phyloP scores from a whole-genome alignment of 2,888 invertebrate genomes.

The Mesoligia furuncula region DNA sequence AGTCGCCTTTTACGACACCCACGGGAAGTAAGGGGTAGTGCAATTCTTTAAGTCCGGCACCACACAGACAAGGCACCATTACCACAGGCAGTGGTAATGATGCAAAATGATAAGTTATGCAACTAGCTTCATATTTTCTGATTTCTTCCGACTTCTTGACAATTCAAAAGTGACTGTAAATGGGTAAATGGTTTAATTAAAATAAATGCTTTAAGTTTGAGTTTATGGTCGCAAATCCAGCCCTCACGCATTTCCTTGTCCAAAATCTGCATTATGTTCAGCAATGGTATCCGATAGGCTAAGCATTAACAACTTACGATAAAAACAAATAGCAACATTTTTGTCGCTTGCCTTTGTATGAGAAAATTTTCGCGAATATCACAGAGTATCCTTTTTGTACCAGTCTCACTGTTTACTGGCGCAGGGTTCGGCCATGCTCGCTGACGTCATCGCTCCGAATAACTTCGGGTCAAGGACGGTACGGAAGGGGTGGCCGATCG shows the following conservation, averaged over 20 bases:
- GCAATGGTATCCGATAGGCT: not conserved
- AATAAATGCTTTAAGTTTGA: no score
- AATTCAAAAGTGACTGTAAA: no score
- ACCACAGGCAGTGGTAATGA: no score
- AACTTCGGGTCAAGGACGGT: constrained; percentile 67
- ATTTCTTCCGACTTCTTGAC: no score
- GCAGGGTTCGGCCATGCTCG: constrained; percentile 52
- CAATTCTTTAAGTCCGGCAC: no score
- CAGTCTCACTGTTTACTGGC: constrained; percentile 28
- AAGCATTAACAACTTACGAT: no score
- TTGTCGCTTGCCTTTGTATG: not conserved
- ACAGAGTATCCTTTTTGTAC: constrained; percentile 32
- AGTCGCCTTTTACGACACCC: no score
- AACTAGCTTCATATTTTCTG: no score
- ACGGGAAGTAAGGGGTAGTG: no score
- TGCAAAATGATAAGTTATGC: no score
- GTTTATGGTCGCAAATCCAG: not conserved
- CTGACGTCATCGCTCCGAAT: constrained; percentile 68
- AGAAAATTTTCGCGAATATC: not conserved
- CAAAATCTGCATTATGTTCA: not conserved
- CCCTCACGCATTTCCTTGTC: not conserved
- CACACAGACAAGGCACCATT: no score
- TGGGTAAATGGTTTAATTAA: no score
- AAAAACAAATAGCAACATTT: not conserved
- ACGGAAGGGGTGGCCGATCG: constrained; percentile 66